Conservation (phyloP, 2,797 vertebrate genomes). For the Typhlichthys eigenmanni region DNA sequence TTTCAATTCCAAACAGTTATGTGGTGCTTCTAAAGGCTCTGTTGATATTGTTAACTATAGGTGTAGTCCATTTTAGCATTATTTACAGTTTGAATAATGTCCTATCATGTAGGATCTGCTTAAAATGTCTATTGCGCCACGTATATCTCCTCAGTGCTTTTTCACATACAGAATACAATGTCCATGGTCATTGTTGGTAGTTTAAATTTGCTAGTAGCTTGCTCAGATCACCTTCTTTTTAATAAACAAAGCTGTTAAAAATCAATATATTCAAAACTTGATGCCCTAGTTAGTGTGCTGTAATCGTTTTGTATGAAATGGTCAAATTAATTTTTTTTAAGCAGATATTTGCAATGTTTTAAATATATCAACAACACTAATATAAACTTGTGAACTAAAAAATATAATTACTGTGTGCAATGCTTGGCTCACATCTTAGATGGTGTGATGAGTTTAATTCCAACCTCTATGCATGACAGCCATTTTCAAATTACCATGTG, state of each 20-base stretch:
- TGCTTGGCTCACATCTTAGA: slow-evolving; percentile 32
- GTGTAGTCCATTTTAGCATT: slow-evolving; percentile 20
- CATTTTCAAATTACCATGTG: slow-evolving; percentile 11
- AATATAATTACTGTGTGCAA: slow-evolving; percentile 15
- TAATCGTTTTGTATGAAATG: slow-evolving; percentile 35
- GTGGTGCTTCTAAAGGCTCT: slow-evolving; percentile 58
- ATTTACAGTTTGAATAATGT: slow-evolving; percentile 17
- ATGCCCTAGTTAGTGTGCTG: slow-evolving; percentile 19
- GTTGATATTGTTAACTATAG: slow-evolving; percentile 33
- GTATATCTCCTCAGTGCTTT: slow-evolving; percentile 20
- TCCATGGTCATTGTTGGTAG: slow-evolving; percentile 21
- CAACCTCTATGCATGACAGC: slow-evolving; percentile 52
- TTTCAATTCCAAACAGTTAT: slow-evolving; percentile 59
- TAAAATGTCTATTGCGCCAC: slow-evolving; percentile 23
- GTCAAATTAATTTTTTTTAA: slow-evolving; percentile 20
- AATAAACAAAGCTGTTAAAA: slow-evolving; percentile 19
- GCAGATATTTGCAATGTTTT: slow-evolving; percentile 38
- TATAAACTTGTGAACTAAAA: slow-evolving; percentile 31
- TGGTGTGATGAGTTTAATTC: slow-evolving; percentile 24
- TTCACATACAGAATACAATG: slow-evolving; percentile 30
- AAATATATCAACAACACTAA: slow-evolving; percentile 49
- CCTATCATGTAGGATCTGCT: slow-evolving; percentile 17
- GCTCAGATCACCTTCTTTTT: slow-evolving; percentile 4
- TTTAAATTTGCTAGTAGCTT: slow-evolving; percentile 28
- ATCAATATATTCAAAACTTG: slow-evolving; percentile 16